Conservation (phyloP, 2,113 vertebrate genomes). For the Carassius gibelio region DNA sequence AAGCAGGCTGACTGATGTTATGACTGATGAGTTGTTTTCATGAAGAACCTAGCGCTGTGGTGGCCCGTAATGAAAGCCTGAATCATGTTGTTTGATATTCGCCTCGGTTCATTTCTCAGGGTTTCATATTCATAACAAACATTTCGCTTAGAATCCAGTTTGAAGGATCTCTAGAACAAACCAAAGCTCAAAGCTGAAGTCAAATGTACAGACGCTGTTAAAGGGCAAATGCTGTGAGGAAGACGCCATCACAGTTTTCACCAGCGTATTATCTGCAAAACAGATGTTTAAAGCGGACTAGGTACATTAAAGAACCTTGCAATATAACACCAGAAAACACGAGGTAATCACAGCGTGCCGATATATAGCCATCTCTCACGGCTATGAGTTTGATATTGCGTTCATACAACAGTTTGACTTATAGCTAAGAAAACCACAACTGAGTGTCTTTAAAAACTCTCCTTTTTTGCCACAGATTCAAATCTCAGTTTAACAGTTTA, state of each 20-base stretch:
- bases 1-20: constrained; percentile 4
- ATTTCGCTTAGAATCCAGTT: constrained; percentile 4
- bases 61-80: constrained; percentile 15
- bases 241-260: background rate
- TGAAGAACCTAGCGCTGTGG: background rate
- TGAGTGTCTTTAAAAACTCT: too few species aligned
- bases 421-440: too few species aligned
- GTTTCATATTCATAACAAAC: constrained; percentile 16
- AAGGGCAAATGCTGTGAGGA: background rate
- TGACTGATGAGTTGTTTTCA: constrained; percentile 27
- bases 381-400: too few species aligned
- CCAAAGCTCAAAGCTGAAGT: background rate
- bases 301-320: background rate
- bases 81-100: constrained; percentile 15
- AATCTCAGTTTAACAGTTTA: too few species aligned
- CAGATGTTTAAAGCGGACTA: background rate
- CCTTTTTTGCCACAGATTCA: too few species aligned
- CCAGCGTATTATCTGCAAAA: too few species aligned
- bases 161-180: background rate
- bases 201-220: background rate
- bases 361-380: too few species aligned
- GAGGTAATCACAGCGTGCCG: too few species aligned
- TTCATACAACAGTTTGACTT: too few species aligned
- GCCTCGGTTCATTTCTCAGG: constrained; percentile 1
- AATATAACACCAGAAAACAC: too few species aligned